Evolutionary conservation across 30 jellyfish, hydroid and myxozoan genomes (phyloP).

Genomic region (Mastigias papua): DNA sequence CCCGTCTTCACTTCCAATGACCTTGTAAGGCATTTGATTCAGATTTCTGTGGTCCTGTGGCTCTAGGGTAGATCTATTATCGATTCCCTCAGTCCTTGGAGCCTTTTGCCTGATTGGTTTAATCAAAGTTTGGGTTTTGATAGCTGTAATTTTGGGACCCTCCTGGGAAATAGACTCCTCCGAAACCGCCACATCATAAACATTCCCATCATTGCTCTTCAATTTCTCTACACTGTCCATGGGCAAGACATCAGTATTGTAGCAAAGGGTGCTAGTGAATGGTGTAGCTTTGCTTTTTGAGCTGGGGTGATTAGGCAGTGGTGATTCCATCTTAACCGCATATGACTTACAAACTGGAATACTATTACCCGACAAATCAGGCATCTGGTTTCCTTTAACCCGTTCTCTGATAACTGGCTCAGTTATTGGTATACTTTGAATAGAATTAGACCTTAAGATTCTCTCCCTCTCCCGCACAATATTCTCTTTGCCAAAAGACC

Average conservation of each 20-base stretch:
- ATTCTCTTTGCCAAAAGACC: neutral
- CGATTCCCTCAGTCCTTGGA: neutral
- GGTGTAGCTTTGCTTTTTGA: neutral
- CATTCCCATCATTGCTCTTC: neutral
- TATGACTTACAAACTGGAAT: neutral
- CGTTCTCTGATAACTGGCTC: slow-evolving; percentile 1
- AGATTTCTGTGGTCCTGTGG: no score
- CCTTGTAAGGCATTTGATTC: neutral
- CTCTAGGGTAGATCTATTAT: neutral
- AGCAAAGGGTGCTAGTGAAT: neutral
- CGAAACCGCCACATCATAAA: no score
- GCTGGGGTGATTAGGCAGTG: neutral
- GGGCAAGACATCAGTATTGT: neutral
- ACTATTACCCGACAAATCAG: neutral
- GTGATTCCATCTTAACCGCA: neutral
- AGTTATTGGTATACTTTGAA: neutral
- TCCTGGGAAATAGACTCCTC: no score
- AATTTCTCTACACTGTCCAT: neutral
- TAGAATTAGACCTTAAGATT: neutral
- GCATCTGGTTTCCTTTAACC: neutral
- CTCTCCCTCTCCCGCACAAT: neutral
- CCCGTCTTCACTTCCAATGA: neutral
- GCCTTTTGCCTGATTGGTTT: neutral
- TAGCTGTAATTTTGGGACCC: neutral
- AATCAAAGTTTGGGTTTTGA: neutral